These are phyloP conservation scores for Lycocorax pyrrhopterus DNA, from an alignment of 2,113 vertebrate species.

Conservation along the genomic window DNA sequence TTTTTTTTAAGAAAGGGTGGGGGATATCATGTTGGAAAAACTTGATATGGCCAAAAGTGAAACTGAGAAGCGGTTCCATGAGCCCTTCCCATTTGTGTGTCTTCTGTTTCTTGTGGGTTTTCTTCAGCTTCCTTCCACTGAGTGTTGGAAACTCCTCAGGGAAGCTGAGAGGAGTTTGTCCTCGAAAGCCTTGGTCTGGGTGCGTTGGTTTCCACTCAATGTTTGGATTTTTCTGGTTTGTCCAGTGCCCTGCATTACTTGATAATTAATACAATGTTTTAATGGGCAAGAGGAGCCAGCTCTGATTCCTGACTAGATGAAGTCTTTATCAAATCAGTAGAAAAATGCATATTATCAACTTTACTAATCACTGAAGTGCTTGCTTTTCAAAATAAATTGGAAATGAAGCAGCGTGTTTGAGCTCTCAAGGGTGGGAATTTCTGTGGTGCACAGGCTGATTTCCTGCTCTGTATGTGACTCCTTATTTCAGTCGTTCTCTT, in stretches of 20 bases:
- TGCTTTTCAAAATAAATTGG: background rate
- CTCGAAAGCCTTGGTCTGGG: accelerated
- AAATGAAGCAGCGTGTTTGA: background rate
- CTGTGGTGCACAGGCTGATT: background rate
- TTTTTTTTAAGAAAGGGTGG: background rate
- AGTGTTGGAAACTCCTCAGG: background rate
- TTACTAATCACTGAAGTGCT: background rate
- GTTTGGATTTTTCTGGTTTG: background rate
- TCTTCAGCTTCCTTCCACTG: background rate
- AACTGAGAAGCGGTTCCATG: background rate
- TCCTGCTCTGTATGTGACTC: background rate
- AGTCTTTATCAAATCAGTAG: background rate
- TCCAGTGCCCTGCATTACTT: too few species aligned
- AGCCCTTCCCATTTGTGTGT: background rate
- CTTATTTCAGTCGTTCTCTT: background rate
- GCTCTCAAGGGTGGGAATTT: background rate
- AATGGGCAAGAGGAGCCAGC: background rate
- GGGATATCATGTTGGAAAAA: background rate
- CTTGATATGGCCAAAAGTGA: background rate
- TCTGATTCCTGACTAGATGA: background rate
- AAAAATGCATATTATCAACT: accelerated
- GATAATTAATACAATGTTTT: accelerated
- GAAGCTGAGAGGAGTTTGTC: background rate
- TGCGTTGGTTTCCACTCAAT: accelerated
- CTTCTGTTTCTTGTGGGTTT: background rate